These are phyloP conservation scores for Bruchidius siliquastri DNA, from an alignment of 2,888 invertebrate species.

Conservation along the genomic window DNA sequence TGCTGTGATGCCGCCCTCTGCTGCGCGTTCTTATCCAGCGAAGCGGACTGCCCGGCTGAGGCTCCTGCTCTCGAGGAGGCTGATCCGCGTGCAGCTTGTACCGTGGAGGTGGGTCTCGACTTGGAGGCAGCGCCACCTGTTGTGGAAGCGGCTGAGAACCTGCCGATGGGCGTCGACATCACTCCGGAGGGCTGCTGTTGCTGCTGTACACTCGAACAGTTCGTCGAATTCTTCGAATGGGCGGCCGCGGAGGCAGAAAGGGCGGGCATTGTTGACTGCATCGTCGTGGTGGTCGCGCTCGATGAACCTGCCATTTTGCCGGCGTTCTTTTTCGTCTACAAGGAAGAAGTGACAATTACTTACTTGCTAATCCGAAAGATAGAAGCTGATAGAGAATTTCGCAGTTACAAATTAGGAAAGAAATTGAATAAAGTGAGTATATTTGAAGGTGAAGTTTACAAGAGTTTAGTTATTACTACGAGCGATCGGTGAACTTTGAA, in stretches of 20 bases:
- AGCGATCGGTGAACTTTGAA: no score
- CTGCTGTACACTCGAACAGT: slow-evolving; percentile 24
- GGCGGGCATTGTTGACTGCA: slow-evolving; percentile 12
- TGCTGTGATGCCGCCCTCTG: slow-evolving; percentile 34
- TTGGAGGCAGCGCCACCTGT: slow-evolving; percentile 44
- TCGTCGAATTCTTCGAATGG: slow-evolving; percentile 36
- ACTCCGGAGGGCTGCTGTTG: slow-evolving; percentile 26
- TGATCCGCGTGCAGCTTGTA: slow-evolving; percentile 52
- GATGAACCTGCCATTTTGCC: slow-evolving; percentile 35
- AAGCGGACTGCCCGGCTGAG: not conserved
- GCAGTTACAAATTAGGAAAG: no score
- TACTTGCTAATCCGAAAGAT: no score
- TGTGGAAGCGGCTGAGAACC: slow-evolving; percentile 30
- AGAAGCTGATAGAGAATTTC: no score
- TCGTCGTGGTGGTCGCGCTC: not conserved
- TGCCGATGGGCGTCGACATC: slow-evolving; percentile 31
- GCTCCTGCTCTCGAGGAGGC: slow-evolving; percentile 30
- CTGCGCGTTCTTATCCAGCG: not conserved
- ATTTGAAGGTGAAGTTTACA: no score
- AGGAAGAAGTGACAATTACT: slow-evolving; percentile 4
- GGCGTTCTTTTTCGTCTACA: slow-evolving; percentile 43
- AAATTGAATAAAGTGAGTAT: no score
- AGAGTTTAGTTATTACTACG: no score
- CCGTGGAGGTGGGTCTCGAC: slow-evolving; percentile 45
- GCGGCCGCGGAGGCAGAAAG: slow-evolving; percentile 15